Percentiles rank a stretch among this genome's conserved stretches.
phyloP scores from a whole-genome alignment of 2,797 vertebrate genomes.

The Serranus cabrilla region DNA sequence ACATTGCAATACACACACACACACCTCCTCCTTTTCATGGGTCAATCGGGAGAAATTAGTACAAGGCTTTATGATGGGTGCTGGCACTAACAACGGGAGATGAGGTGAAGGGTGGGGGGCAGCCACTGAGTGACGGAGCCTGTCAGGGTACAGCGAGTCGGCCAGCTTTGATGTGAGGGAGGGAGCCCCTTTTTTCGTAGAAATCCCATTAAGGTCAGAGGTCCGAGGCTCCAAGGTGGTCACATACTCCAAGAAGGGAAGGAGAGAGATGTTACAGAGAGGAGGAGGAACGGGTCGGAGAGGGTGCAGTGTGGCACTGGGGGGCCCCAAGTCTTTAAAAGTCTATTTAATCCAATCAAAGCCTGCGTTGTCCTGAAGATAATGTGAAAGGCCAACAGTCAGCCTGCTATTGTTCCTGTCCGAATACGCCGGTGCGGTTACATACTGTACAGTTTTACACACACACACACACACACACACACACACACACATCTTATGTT shows the following conservation, averaged over 20 bases:
- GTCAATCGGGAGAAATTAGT: conserved; percentile 67
- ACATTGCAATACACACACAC: conserved; percentile 10
- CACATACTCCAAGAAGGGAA: conserved; percentile 31
- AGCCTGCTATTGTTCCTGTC: neutral
- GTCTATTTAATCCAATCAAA: conserved; percentile 34
- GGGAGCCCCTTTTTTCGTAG: conserved; percentile 42
- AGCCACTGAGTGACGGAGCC: conserved; percentile 46
- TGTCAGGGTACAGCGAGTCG: conserved; percentile 48
- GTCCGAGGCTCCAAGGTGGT: conserved; percentile 67
- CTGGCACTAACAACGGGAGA: conserved; percentile 48
- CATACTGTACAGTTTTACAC: neutral
- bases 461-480: neutral
- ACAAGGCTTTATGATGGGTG: conserved; percentile 56
- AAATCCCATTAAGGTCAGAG: conserved; percentile 56
- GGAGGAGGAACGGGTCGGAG: conserved; percentile 1
- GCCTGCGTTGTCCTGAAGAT: conserved; percentile 21
- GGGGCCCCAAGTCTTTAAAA: neutral
- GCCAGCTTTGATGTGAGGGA: conserved; percentile 68
- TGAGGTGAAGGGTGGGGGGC: conserved; percentile 16
- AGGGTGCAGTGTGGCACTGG: conserved; percentile 4
- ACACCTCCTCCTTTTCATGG: conserved; percentile 28
- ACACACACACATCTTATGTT: neutral
- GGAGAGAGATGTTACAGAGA: conserved; percentile 13
- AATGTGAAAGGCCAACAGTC: neutral
- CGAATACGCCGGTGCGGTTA: neutral